phyloP scores from a whole-genome alignment of 2,888 invertebrate species.

The Lacanobia oleracea region DNA sequence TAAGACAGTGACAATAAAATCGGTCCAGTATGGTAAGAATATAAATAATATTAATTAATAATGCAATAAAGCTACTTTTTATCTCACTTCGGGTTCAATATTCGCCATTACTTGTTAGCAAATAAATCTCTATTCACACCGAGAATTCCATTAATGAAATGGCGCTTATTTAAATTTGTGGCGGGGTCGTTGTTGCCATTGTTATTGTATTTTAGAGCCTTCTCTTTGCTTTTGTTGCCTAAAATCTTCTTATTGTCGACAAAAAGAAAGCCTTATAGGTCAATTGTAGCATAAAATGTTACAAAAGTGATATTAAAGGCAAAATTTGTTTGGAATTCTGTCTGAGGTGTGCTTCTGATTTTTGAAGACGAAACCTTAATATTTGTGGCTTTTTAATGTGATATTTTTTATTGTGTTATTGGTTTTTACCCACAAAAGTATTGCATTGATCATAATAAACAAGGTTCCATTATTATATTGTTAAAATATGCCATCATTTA shows the following conservation, averaged over 20 bases:
- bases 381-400: not conserved
- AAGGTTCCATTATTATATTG: too few relatives aligned
- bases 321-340: constrained; percentile 1
- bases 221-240: constrained; percentile 47
- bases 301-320: not conserved
- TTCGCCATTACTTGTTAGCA: constrained; percentile 24
- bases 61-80: too few relatives aligned
- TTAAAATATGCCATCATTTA: not conserved
- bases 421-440: too few relatives aligned
- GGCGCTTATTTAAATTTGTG: constrained; percentile 66
- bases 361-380: not conserved
- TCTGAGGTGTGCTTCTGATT: not conserved
- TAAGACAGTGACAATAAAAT: too few relatives aligned
- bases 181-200: constrained; percentile 37
- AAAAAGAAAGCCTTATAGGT: constrained; percentile 43
- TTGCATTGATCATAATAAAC: too few relatives aligned
- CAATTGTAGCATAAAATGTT: constrained; percentile 13
- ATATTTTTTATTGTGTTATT: not conserved
- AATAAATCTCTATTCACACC: constrained; percentile 57
- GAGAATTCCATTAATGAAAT: constrained; percentile 67
- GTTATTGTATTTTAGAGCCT: constrained; percentile 30
- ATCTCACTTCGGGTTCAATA: not conserved
- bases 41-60: too few relatives aligned
- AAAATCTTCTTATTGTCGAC: constrained; percentile 46
- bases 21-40: too few relatives aligned